These are phyloP conservation scores for Raja brachyura DNA, from an alignment of 2,113 vertebrate species.

Conservation along the genomic window DNA sequence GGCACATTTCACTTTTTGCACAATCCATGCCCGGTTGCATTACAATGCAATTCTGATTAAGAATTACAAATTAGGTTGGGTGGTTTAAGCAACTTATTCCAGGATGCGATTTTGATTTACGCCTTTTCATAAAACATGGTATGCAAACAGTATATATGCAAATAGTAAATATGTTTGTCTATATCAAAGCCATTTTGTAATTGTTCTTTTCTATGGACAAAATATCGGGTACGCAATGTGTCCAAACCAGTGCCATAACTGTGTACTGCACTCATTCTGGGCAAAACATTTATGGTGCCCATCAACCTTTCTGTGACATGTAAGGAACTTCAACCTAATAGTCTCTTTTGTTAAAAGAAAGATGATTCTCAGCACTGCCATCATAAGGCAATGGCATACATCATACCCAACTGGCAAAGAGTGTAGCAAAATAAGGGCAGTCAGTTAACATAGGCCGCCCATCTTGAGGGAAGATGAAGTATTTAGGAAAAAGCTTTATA, in stretches of 20 bases:
- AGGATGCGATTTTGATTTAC: too few species aligned
- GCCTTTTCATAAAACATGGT: too few species aligned
- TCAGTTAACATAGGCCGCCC: background rate
- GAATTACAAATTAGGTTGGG: background rate
- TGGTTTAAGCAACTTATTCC: too few species aligned
- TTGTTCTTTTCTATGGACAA: background rate
- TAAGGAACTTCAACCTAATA: background rate
- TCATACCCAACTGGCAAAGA: background rate
- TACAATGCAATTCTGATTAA: background rate
- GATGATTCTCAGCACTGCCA: background rate
- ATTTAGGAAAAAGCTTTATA: background rate
- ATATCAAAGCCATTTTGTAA: background rate
- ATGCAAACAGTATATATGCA: too few species aligned
- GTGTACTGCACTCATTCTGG: background rate
- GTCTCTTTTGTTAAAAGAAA: background rate
- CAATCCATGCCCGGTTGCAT: background rate
- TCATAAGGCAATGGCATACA: conserved; percentile 17
- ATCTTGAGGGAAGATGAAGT: background rate
- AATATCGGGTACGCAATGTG: background rate
- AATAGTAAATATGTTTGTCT: too few species aligned
- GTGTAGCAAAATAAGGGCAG: background rate
- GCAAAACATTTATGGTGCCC: background rate
- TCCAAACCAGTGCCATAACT: background rate
- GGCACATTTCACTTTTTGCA: background rate
- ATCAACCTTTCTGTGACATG: background rate